A percentile compares a stretch with the other conserved stretches of the same genome.
These are phyloP conservation scores for Apodemia duryi DNA, from an alignment of 2,888 invertebrate genomes.

Conservation along the genomic window DNA sequence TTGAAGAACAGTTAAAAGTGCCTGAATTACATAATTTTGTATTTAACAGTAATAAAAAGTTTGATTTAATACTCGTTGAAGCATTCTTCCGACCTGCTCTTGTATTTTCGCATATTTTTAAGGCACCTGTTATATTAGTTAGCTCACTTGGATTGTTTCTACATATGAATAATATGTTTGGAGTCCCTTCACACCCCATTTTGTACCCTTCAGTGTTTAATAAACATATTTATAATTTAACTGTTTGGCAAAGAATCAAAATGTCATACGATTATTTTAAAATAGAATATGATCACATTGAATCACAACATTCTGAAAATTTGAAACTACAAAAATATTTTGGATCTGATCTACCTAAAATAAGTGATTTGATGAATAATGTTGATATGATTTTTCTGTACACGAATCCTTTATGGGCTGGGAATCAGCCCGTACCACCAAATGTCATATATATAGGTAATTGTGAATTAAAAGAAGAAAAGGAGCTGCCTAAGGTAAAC, in stretches of 20 bases:
- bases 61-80: constrained; percentile 43
- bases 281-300: background rate
- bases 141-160: constrained; percentile 37
- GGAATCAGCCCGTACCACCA: constrained; percentile 40
- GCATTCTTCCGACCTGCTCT: constrained; percentile 32
- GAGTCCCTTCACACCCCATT: constrained; percentile 39
- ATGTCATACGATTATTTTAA: constrained; percentile 29
- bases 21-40: constrained; percentile 35
- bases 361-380: constrained; percentile 36
- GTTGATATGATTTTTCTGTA: constrained; percentile 42
- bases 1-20: constrained; percentile 33
- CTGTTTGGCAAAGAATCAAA: constrained; percentile 36
- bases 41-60: constrained; percentile 31
- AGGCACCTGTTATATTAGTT: constrained; percentile 40
- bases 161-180: constrained; percentile 32
- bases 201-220: constrained; percentile 36
- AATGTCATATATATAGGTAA: constrained; percentile 41
- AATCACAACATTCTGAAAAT: constrained; percentile 23
- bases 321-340: constrained; percentile 31
- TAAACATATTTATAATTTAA: constrained; percentile 36
- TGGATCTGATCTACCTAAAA: constrained; percentile 33
- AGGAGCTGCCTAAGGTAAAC: constrained; percentile 37
- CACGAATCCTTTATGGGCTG: constrained; percentile 39
- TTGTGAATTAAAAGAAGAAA: constrained; percentile 36
- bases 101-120: constrained; percentile 36